These are phyloP conservation scores for Antheraea yamamai DNA, from an alignment of 2,888 invertebrate species.

Conservation along the genomic window DNA sequence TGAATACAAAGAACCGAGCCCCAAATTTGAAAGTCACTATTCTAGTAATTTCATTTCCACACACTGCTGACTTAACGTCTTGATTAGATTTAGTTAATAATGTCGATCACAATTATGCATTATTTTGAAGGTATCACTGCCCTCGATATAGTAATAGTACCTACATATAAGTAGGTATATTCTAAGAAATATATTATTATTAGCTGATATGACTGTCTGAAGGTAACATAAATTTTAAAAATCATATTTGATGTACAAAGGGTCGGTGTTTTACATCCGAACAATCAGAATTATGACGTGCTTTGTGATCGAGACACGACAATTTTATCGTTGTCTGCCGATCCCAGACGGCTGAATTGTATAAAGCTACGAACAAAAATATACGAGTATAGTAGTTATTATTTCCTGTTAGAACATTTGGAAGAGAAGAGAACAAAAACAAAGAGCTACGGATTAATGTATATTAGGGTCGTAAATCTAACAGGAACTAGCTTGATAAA, in stretches of 20 bases:
- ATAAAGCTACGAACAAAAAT: conserved; percentile 12
- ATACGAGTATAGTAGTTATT: conserved; percentile 8
- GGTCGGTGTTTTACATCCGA: background rate
- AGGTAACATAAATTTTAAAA: too few species aligned
- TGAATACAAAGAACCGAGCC: too few species aligned
- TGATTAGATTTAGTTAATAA: background rate
- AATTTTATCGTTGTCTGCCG: background rate
- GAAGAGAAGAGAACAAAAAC: conserved; percentile 42
- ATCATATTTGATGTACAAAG: background rate
- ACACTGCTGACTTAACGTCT: background rate
- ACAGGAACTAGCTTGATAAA: conserved; percentile 52
- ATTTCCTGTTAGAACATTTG: conserved; percentile 27
- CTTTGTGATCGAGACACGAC: background rate
- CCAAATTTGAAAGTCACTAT: too few species aligned
- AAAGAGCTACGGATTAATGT: conserved; percentile 48
- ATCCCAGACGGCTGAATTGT: background rate
- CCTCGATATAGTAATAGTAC: background rate
- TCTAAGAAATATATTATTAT: too few species aligned
- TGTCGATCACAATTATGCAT: background rate
- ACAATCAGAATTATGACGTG: background rate
- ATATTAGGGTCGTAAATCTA: conserved; percentile 53
- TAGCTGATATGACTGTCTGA: too few species aligned
- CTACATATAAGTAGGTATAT: too few species aligned
- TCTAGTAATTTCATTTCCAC: too few species aligned
- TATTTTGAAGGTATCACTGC: background rate